Percentiles rank a stretch among this genome's conserved stretches.
These are phyloP conservation scores for Sebastiscus tertius DNA, from an alignment of 2,797 vertebrate genomes.

Conservation along the genomic window DNA sequence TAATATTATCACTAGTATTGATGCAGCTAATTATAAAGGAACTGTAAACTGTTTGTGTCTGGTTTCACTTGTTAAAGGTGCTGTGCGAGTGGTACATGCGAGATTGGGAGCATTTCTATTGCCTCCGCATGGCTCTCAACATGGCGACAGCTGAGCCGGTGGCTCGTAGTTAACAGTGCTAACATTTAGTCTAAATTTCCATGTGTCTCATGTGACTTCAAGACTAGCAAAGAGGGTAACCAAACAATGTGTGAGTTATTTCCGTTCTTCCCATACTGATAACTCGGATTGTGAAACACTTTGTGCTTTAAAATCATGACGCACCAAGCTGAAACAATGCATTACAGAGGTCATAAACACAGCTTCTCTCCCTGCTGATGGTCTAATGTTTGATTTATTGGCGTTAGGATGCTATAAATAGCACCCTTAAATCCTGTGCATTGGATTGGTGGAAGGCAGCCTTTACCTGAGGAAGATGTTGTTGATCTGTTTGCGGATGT, in stretches of 20 bases:
- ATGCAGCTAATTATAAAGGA: too few species aligned
- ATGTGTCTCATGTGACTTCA: neutral
- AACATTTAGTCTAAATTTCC: neutral
- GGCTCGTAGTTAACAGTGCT: too few species aligned
- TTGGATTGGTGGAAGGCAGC: neutral
- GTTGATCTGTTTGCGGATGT: constrained; percentile 96
- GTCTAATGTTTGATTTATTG: constrained; percentile 24
- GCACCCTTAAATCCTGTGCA: neutral
- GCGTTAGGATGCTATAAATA: constrained; percentile 12
- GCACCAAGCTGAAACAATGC: neutral
- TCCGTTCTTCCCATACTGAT: neutral
- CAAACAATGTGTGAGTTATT: neutral
- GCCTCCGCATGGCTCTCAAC: too few species aligned
- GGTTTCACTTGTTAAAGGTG: too few species aligned
- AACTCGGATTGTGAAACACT: neutral
- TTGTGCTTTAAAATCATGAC: neutral
- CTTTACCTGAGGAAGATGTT: constrained; percentile 93
- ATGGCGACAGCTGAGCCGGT: too few species aligned
- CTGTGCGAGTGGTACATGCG: too few species aligned
- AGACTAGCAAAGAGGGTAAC: neutral
- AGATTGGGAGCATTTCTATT: too few species aligned
- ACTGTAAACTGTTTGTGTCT: too few species aligned
- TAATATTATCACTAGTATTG: too few species aligned
- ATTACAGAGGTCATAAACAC: neutral
- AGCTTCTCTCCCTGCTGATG: neutral